Percentiles rank a stretch among this genome's conserved stretches.
phyloP scores from a whole-genome alignment of 1,140 invertebrate genomes.

The Ceratosolen fusciceps region DNA sequence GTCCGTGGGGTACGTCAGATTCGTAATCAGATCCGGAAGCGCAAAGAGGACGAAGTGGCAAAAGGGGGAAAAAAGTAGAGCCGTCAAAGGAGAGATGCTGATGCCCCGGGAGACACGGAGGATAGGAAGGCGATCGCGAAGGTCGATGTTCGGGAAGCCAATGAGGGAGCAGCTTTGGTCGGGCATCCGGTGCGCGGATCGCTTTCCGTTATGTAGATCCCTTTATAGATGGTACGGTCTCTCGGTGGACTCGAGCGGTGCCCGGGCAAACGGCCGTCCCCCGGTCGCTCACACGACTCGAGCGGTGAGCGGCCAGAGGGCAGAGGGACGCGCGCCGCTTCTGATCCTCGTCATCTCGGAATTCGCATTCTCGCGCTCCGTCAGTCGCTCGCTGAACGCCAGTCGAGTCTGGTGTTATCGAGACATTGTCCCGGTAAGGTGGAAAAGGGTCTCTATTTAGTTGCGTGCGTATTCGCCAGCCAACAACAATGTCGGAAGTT shows the following conservation, averaged over 20 bases:
- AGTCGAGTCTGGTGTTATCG: conserved; percentile 17
- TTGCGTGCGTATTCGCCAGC: neutral
- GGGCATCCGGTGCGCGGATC: too few relatives aligned
- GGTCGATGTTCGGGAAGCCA: too few relatives aligned
- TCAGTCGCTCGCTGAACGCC: conserved; percentile 67
- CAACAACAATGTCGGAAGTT: conserved; percentile 62
- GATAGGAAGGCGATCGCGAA: too few relatives aligned
- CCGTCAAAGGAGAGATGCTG: too few relatives aligned
- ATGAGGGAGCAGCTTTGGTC: too few relatives aligned
- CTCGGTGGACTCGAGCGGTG: neutral
- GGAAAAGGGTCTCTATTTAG: neutral
- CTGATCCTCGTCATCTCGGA: conserved; percentile 32
- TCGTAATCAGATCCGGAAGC: too few relatives aligned
- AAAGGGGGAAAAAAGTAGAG: too few relatives aligned
- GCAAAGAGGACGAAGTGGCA: too few relatives aligned
- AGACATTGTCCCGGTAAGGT: neutral
- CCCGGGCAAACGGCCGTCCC: neutral
- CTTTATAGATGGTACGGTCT: too few relatives aligned
- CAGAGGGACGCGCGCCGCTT: conserved; percentile 56
- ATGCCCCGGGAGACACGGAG: too few relatives aligned
- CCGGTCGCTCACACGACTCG: neutral
- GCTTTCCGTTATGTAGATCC: too few relatives aligned
- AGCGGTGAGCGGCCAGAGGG: neutral
- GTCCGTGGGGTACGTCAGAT: too few relatives aligned
- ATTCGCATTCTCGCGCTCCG: conserved; percentile 15